Evolutionary conservation across 1,140 invertebrate species (phyloP), one percentile per base, ranked within the genome.

Genomic region (roundworm (Caenorhabditis elegans)): DNA sequence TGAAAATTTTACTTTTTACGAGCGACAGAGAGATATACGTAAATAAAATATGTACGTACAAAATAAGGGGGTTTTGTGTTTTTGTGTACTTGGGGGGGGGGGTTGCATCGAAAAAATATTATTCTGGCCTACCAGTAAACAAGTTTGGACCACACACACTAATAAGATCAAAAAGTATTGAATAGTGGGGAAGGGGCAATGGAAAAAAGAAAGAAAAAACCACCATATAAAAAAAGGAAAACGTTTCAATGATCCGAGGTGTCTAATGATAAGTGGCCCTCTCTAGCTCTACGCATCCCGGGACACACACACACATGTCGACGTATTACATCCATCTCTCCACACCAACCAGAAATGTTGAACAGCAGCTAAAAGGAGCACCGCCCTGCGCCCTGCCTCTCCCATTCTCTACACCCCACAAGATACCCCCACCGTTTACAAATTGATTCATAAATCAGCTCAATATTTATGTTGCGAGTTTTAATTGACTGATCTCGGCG

Each of bases 211-310:
- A 43, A 22, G 10, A 22, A 11, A 19, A 39, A 8, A 22, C 39
- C 60, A 70, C 36, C n/a, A n/a, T n/a, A n/a, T n/a, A n/a, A n/a
- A n/a, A n/a, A n/a, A n/a, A n/a, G n/a, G n/a, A n/a, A n/a, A n/a
- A n/a, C n/a, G n/a, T n/a, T n/a, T n/a, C 28, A 60, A 34, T 17
- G 17, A 60, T 17, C 11, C n/a, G 60, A 70, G 60, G 60, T 70
- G 60, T 70, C 60, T 70, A 70, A 39, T 70, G 60, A 70, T 70
- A 70, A 70, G 60, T 70, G 60, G 60, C 60, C 60, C 39, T 34
- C 34, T n/a, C 8, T 6, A 22, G 55, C 55, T 39, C 60, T 60
- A 60, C 53, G 53, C 53, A 60, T 60, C 53, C 53, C 53, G 28
- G 53, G 53, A 22, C 17, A 39, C 60, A 70, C 60, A 53, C 49